phyloP scores from a whole-genome alignment of 2,888 invertebrate genomes.

The Mimas tiliae region DNA sequence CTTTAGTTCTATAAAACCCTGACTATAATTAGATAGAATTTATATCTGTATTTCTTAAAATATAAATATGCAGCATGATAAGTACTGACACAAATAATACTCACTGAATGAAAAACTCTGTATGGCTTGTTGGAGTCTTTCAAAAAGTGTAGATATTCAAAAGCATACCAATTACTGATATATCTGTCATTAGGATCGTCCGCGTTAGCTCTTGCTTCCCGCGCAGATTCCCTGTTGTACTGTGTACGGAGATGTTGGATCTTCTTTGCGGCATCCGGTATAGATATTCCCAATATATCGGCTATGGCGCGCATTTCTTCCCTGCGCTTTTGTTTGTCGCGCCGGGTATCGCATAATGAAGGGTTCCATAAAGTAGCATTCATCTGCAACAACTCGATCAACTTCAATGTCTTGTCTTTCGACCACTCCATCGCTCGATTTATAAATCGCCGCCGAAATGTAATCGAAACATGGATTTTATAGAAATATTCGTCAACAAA shows the following conservation, averaged over 20 bases:
- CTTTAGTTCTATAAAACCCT: too few species aligned
- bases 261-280: conserved; percentile 83
- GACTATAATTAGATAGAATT: too few species aligned
- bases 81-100: conserved; percentile 32
- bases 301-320: conserved; percentile 73
- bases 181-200: conserved; percentile 83
- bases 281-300: conserved; percentile 64
- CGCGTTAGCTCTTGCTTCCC: conserved; percentile 76
- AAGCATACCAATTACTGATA: conserved; percentile 83
- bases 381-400: conserved; percentile 74
- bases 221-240: conserved; percentile 84
- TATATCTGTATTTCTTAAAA: too few species aligned
- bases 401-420: conserved; percentile 76
- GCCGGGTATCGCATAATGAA: conserved; percentile 69
- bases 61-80: too few species aligned
- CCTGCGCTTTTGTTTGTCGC: conserved; percentile 76
- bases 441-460: conserved; percentile 41
- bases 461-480: conserved; percentile 49
- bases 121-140: conserved; percentile 83
- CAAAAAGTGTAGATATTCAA: conserved; percentile 84
- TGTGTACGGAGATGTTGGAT: conserved; percentile 86
- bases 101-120: conserved; percentile 67
- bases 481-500: conserved; percentile 51
- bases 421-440: conserved; percentile 76
- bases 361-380: conserved; percentile 76